Evolutionary conservation across 2,888 invertebrate species (phyloP), one percentile per base, ranked within the genome.

Genomic region (Salticus scenicus): DNA sequence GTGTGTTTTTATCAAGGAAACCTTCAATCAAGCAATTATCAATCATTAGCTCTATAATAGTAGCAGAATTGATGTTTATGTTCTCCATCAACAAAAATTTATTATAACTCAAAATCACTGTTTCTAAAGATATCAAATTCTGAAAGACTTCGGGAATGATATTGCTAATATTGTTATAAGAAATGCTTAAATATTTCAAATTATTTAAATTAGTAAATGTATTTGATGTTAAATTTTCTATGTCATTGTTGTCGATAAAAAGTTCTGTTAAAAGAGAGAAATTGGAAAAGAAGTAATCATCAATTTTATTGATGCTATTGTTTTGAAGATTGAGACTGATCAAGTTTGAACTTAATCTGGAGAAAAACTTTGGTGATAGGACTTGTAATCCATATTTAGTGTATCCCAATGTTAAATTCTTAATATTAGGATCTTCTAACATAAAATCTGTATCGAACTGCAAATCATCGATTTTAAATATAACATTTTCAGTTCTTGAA

Each of bases 391-490:
- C 66, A n/a, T n/a, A n/a, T n/a, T n/a, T n/a, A n/a, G n/a, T n/a
- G 5, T 66, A 66, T 4, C 66, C 30, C 30, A 66, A n/a, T 17
- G 66, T 66, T 30, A 66, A 66, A 66, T 66, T 66, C n/a, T 14
- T 28, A 17, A 66, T 66, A 1, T 14, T 66, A 14, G 31, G 14
- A 30, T 66, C 30, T 5, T 17, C 31, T 17, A 66, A 66, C 8
- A 7, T 30, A 30, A 66, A 31, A 31, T 14, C 31, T 7, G 66
- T 8, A 12, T 30, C 66, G 17, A 57, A 57, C 24, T 30, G 4
- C 24, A 66, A 14, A 30, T 66, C 31, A 17, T 28, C 17, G 1
- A 66, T 31, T 31, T 14, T 31, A 5, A 66, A 4, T 2, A 66
- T 14, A 7, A 66, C 17, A 30, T 12, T 30, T 30, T 28, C 30